Base-by-base conservation (phyloP, 2,888 invertebrate genomes). In the Drymonia ruficornis region DNA sequence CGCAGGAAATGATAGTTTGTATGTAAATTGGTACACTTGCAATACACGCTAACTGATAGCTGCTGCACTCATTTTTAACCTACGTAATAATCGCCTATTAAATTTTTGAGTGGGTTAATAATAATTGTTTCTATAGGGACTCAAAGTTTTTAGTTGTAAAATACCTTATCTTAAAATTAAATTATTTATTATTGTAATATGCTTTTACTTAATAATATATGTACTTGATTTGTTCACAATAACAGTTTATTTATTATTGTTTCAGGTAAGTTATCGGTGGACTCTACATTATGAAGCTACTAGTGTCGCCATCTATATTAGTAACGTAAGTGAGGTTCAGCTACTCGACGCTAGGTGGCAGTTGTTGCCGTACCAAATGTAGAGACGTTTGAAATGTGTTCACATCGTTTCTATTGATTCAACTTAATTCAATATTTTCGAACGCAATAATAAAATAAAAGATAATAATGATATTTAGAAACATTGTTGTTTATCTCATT, bases 221-320 rank as follows among this genome's bases (percentile, higher is more conserved):
- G n/a, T n/a, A n/a, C n/a, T n/a, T n/a, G n/a, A n/a, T n/a, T n/a
- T n/a, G n/a, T n/a, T n/a, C 23, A 23, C 23, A 16, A 42, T 42
- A 42, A 42, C n/a, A 18, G 13, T 7, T 6, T 46, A 40, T 56
- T 47, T 51, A 61, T 71, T 72, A 44, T 82, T 88, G 86, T 94
- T 93, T 61, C 91, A 94, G 94, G 94, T 94, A 94, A 94, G 94
- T 94, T 84, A 44, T 11, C 19, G 36, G n/a, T 23, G 3, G 16
- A 5, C 8, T 34, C 9, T n/a, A 11, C 13, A 16, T 18, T 40
- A 15, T 36, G 13, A 49, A 50, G 28, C 29, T 47, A 63, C 62
- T 57, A 11, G 61, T 67, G 67, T 47, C 74, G 84, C 80, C 86
- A 71, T 83, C 87, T 87, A 56, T 57, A 28, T 9, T 31, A 45